Conservation (phyloP, 2,113 vertebrate species). For the Nesospiza acunhae region DNA sequence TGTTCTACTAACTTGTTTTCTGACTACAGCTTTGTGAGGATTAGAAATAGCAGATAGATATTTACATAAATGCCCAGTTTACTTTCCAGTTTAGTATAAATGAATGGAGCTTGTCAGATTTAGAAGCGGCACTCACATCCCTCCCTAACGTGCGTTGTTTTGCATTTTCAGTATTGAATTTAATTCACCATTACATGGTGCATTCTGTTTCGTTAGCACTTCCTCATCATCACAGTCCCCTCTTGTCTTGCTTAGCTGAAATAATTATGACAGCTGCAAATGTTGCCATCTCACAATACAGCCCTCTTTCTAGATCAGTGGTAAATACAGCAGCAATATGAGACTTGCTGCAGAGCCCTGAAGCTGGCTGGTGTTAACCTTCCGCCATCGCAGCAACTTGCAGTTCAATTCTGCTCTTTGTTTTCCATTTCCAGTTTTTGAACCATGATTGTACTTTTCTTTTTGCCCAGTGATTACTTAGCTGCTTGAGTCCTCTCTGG, state of each 20-base stretch:
- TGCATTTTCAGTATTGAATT: neutral
- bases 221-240: neutral
- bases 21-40: neutral
- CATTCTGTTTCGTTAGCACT: neutral
- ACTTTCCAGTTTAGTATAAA: neutral
- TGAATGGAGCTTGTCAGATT: neutral
- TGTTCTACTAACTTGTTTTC: neutral
- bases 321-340: neutral
- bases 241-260: slow-evolving; percentile 12
- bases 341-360: neutral
- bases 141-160: neutral
- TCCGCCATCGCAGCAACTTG: neutral
- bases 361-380: neutral
- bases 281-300: neutral
- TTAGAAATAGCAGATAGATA: neutral
- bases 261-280: slow-evolving; percentile 19
- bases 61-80: neutral
- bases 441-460: neutral
- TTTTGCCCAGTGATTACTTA: neutral
- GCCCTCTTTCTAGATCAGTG: neutral
- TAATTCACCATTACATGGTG: neutral
- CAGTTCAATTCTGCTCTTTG: slow-evolving; percentile 25
- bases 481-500: neutral
- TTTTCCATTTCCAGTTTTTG: neutral
- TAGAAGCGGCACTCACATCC: neutral